Evolutionary conservation across 2,113 vertebrate species (phyloP).

Genomic region (Pseudorasbora parva): DNA sequence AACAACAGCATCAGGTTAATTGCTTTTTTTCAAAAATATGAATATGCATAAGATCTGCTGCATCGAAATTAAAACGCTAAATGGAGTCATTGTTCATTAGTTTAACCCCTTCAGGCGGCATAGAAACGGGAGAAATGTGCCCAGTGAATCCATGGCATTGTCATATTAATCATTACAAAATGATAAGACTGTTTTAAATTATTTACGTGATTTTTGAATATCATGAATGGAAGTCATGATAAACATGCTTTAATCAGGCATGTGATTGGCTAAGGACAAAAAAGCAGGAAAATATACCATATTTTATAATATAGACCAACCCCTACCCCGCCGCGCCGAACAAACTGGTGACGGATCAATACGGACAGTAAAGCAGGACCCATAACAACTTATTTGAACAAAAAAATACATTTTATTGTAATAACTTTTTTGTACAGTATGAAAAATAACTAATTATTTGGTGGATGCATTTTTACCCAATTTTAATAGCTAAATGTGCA

Average conservation of each 20-base stretch:
- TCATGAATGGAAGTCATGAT: background rate
- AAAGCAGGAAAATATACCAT: too few relatives aligned
- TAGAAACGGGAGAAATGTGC: background rate
- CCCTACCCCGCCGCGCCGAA: too few relatives aligned
- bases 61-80: slow-evolving; percentile 34
- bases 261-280: too few relatives aligned
- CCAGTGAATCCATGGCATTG: slow-evolving; percentile 4
- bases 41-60: slow-evolving; percentile 31
- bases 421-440: too few relatives aligned
- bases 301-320: too few relatives aligned
- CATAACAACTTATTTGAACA: too few relatives aligned
- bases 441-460: too few relatives aligned
- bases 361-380: too few relatives aligned
- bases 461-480: too few relatives aligned
- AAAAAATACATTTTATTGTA: too few relatives aligned
- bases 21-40: slow-evolving; percentile 31
- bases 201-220: slow-evolving; percentile 33
- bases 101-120: slow-evolving; percentile 33
- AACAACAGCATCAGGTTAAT: slow-evolving; percentile 52
- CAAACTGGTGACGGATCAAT: too few relatives aligned
- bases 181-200: slow-evolving; percentile 19
- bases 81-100: slow-evolving; percentile 35
- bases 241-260: slow-evolving; percentile 24
- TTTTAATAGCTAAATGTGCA: too few relatives aligned
- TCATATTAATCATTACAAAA: slow-evolving; percentile 51